phyloP scores from a whole-genome alignment of 2,797 vertebrate genomes.

The Sylvia borin region DNA sequence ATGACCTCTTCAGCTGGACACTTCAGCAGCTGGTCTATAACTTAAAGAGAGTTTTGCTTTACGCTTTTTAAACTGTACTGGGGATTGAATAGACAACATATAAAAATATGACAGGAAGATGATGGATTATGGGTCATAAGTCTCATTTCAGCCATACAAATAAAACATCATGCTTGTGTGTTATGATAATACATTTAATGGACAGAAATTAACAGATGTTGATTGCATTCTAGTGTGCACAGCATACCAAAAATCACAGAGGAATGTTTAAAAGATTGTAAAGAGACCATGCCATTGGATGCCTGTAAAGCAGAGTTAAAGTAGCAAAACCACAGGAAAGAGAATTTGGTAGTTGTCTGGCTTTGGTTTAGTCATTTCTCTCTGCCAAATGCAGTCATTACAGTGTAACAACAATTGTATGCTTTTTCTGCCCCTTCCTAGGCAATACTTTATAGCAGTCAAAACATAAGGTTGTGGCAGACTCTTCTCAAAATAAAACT shows the following conservation, averaged over 20 bases:
- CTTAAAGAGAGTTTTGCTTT: conserved; percentile 85
- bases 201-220: conserved; percentile 87
- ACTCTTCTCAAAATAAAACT: conserved; percentile 29
- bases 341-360: conserved; percentile 28
- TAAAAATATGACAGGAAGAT: conserved; percentile 87
- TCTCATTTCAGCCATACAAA: conserved; percentile 87
- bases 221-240: conserved; percentile 76
- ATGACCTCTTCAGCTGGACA: conserved; percentile 88
- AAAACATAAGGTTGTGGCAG: not conserved
- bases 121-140: conserved; percentile 88
- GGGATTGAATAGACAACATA: conserved; percentile 83
- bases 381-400: conserved; percentile 30
- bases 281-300: conserved; percentile 2
- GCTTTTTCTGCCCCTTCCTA: conserved; percentile 64
- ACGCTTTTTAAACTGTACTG: conserved; percentile 77
- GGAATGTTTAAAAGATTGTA: conserved; percentile 44
- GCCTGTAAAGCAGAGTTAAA: conserved; percentile 23
- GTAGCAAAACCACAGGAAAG: conserved; percentile 3
- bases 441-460: conserved; percentile 71
- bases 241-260: conserved; percentile 75
- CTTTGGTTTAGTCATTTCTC: conserved; percentile 34
- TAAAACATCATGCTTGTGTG: conserved; percentile 85
- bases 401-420: conserved; percentile 48
- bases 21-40: conserved; percentile 89
- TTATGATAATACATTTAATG: conserved; percentile 83